Conservation (phyloP, 2,888 invertebrate species). For the Oasisia sp. region DNA sequence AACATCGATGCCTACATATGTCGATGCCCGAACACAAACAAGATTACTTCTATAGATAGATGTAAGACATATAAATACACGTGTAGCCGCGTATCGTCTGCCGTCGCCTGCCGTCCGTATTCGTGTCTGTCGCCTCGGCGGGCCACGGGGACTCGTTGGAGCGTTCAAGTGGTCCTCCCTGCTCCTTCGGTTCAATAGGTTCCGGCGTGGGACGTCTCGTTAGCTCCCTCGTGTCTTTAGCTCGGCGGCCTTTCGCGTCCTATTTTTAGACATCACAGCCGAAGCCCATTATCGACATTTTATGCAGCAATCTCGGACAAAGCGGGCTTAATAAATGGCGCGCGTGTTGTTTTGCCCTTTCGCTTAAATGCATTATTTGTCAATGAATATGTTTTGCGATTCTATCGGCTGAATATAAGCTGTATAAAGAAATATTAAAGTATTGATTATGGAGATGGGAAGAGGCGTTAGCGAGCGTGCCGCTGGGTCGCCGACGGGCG, state of each 20-base stretch:
- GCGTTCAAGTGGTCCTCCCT: neutral
- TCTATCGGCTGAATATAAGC: conserved; percentile 17
- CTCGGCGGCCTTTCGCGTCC: neutral
- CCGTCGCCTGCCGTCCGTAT: neutral
- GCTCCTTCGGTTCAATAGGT: neutral
- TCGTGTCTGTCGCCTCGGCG: neutral
- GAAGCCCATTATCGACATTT: conserved; percentile 12
- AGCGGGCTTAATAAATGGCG: conserved; percentile 6
- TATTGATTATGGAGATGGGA: conserved; percentile 8
- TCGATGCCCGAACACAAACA: neutral
- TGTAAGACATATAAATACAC: conserved; percentile 1
- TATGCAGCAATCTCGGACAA: conserved; percentile 9
- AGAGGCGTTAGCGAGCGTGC: neutral
- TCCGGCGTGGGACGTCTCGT: conserved; percentile 1
- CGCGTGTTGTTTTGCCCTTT: conserved; percentile 1
- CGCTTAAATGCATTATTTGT: conserved; percentile 5
- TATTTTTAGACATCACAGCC: neutral
- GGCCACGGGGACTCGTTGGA: neutral
- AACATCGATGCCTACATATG: neutral
- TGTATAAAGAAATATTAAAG: conserved; percentile 13
- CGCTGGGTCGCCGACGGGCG: neutral
- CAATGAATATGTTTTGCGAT: conserved; percentile 13
- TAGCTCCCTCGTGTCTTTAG: conserved; percentile 7
- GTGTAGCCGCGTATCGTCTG: neutral
- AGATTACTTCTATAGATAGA: neutral